Evolutionary conservation across 2,797 vertebrate genomes (phyloP).

Genomic region (Hemibagrus guttatus): DNA sequence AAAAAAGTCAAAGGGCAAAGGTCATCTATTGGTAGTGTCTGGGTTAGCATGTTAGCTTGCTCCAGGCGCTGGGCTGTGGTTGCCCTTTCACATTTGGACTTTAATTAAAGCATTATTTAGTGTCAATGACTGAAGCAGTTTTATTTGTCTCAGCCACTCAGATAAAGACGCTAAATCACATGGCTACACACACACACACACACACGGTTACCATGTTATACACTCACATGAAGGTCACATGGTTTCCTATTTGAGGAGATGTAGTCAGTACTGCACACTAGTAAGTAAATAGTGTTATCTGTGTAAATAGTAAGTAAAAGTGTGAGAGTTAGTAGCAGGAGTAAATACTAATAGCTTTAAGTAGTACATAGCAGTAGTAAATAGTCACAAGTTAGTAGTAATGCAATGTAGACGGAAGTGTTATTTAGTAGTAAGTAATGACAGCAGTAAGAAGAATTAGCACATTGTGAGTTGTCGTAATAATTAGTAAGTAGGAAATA

Average conservation of each 20-base stretch:
- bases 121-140: not conserved
- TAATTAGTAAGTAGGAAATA: too few relatives aligned
- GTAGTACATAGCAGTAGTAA: not conserved
- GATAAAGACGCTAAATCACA: too few relatives aligned
- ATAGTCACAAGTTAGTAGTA: too few relatives aligned
- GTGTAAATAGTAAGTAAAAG: too few relatives aligned
- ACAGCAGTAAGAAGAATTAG: too few relatives aligned
- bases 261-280: not conserved
- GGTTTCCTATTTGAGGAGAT: not conserved
- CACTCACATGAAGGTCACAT: not conserved
- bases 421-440: too few relatives aligned
- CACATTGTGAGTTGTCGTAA: too few relatives aligned
- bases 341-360: too few relatives aligned
- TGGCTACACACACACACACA: not conserved
- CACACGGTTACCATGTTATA: not conserved
- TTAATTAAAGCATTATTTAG: constrained; percentile 19
- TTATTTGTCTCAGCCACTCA: not conserved
- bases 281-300: not conserved
- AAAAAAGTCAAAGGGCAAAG: constrained; percentile 21
- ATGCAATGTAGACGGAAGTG: too few relatives aligned
- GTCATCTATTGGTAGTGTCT: constrained; percentile 23
- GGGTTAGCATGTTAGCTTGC: constrained; percentile 22
- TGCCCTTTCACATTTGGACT: constrained; percentile 17
- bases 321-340: too few relatives aligned
- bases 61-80: constrained; percentile 39